phyloP scores from a whole-genome alignment of 2,113 vertebrate genomes.

The Siniperca chuatsi region DNA sequence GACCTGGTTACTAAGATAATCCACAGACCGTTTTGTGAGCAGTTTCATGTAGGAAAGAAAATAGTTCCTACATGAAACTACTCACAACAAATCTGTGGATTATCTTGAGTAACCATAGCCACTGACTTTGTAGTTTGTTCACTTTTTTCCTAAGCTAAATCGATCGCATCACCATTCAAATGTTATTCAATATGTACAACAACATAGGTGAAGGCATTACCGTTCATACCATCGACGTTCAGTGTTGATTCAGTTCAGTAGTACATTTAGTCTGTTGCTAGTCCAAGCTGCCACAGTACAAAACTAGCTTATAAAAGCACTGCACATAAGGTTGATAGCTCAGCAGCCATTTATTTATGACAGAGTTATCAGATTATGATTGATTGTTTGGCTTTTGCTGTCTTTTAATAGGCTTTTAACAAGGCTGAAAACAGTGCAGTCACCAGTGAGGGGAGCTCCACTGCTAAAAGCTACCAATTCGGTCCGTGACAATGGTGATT shows the following conservation, averaged over 20 bases:
- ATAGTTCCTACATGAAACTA: too few relatives aligned
- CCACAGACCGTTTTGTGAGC: too few relatives aligned
- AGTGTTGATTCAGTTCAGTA: neutral
- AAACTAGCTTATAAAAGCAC: neutral
- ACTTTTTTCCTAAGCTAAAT: neutral
- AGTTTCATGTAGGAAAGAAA: too few relatives aligned
- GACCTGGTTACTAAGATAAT: too few relatives aligned
- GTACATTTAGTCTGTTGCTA: neutral
- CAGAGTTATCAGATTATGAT: neutral
- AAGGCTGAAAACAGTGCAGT: neutral
- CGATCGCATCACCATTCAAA: neutral
- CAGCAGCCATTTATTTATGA: too few relatives aligned
- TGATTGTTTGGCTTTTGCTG: neutral
- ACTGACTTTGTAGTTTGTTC: neutral
- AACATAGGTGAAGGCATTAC: neutral
- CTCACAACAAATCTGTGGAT: too few relatives aligned
- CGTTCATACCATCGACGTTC: neutral
- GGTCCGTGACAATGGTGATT: neutral
- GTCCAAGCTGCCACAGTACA: neutral
- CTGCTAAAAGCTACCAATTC: neutral
- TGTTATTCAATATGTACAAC: too few relatives aligned
- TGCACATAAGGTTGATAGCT: neutral
- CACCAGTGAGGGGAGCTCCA: neutral
- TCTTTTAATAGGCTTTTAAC: neutral
- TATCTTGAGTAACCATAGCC: too few relatives aligned